Evolutionary conservation across 2,888 invertebrate species (phyloP), one percentile per base, ranked within the genome.

Genomic region (Heteropelma amictum): DNA sequence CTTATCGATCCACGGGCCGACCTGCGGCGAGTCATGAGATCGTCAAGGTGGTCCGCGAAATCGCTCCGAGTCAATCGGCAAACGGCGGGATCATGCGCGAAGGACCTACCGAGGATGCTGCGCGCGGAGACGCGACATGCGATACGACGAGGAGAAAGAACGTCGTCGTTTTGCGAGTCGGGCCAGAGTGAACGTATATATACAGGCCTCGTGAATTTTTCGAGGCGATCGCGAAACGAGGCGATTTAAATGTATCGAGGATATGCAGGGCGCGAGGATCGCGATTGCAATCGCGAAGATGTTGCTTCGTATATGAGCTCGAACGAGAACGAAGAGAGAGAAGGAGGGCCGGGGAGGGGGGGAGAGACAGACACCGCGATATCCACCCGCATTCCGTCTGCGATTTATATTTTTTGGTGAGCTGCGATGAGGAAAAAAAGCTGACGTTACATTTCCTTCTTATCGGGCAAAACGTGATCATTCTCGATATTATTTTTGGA

Each of bases 171-270:
- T 45, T 7, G 8, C 26, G 28, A 17, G 28, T 26, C n/a, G 6
- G 10, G n/a, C 12, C 6, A n/a, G 8, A 23, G 8, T 23, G 12
- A 12, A 21, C 14, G 5, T 40, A 26, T 26, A 4, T 40, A 12
- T 12, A 2, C 10, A n/a, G n/a, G n/a, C 45, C 26, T 28, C 45
- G 3, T n/a, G n/a, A n/a, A n/a, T 54, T 65, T 45, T 45, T 40
- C 54, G 17, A 49, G 69, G 21, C 69, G 69, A 58, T 74, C 60
- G 33, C 40, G 70, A 83, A 84, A 81, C 81, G 77, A 81, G 79
- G 74, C 76, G 79, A 81, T 81, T 79, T 81, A 83, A 83, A 82
- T 82, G 80, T 83, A 82, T 83, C 84, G 81, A 80, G 83, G 81
- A 81, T 83, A 58, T 33, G 76, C 77, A 72, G 80, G 77, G 77